Conservation (phyloP, 2,888 invertebrate genomes). For the Eurois occulta region DNA sequence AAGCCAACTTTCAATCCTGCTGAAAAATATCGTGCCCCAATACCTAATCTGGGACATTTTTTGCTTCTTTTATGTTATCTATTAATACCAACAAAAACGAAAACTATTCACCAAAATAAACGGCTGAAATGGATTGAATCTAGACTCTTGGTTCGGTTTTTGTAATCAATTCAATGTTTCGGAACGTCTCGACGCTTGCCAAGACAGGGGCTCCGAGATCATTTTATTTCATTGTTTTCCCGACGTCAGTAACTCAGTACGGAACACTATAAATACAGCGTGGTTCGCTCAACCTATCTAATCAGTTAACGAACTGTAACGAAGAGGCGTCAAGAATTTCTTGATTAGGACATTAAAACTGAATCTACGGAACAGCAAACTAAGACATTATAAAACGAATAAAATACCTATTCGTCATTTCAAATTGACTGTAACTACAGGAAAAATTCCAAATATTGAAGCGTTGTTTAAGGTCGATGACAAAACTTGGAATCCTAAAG, state of each 20-base stretch:
- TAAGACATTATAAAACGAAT: conserved; percentile 16
- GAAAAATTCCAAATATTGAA: conserved; percentile 9
- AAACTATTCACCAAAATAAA: conserved; percentile 15
- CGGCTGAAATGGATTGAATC: conserved; percentile 15
- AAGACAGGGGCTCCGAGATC: conserved; percentile 38
- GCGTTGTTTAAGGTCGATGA: conserved; percentile 44
- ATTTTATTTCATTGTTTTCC: conserved; percentile 55
- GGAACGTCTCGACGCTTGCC: conserved; percentile 32
- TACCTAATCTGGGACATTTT: background rate
- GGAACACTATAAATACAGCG: conserved; percentile 49
- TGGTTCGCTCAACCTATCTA: conserved; percentile 45
- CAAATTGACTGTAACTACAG: background rate
- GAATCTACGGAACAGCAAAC: conserved; percentile 21
- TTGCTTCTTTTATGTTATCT: background rate
- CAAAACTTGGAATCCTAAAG: conserved; percentile 42
- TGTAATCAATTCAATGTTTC: conserved; percentile 47
- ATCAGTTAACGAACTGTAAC: conserved; percentile 63
- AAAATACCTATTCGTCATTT: conserved; percentile 6
- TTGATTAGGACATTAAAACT: conserved; percentile 76
- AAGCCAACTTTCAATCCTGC: background rate
- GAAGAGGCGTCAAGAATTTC: conserved; percentile 72
- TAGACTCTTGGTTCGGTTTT: conserved; percentile 20
- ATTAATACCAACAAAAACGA: conserved; percentile 11
- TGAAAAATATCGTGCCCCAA: background rate
- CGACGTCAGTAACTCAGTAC: conserved; percentile 31